Percentiles rank a stretch among this genome's conserved stretches.
Conservation (phyloP, 2,113 vertebrate species). For the Rhadina sibilatrix region DNA sequence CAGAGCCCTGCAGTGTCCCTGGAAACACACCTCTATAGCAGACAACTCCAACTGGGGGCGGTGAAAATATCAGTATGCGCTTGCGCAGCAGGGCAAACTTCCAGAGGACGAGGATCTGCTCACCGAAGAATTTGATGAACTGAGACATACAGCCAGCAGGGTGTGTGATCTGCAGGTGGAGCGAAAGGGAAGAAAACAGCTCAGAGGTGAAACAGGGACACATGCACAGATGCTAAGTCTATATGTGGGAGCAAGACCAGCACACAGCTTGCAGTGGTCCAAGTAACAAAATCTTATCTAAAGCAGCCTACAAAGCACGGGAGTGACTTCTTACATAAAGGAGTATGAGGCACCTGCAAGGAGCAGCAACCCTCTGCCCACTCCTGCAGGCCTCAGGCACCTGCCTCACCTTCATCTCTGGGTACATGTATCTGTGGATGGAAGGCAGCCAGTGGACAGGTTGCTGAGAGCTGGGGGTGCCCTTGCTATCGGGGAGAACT, state of each 20-base stretch:
- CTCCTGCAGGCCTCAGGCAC: not conserved
- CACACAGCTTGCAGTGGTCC: not conserved
- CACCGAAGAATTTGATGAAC: conserved; percentile 98
- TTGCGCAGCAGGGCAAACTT: conserved; percentile 95
- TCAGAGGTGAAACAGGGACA: conserved; percentile 9
- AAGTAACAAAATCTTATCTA: not conserved
- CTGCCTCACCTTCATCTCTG: conserved; percentile 93
- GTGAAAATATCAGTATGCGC: conserved; percentile 95
- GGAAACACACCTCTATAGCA: conserved; percentile 91
- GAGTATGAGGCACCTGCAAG: not conserved
- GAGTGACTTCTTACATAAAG: not conserved
- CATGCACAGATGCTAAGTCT: conserved; percentile 26
- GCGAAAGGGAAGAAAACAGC: not conserved
- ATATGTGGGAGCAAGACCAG: conserved; percentile 40
- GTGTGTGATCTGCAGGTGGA: conserved; percentile 90
- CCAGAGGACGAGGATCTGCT: conserved; percentile 97
- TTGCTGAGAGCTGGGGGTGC: conserved; percentile 78
- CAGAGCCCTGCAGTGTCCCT: conserved; percentile 20
- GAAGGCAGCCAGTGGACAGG: conserved; percentile 82
- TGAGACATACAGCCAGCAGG: conserved; percentile 99
- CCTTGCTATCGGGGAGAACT: conserved; percentile 81
- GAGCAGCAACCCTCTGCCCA: not conserved
- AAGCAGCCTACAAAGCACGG: not conserved
- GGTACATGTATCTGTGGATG: conserved; percentile 95
- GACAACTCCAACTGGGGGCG: conserved; percentile 94